Conservation (phyloP, 1,140 invertebrate species). For the Hirudo medicinalis region DNA sequence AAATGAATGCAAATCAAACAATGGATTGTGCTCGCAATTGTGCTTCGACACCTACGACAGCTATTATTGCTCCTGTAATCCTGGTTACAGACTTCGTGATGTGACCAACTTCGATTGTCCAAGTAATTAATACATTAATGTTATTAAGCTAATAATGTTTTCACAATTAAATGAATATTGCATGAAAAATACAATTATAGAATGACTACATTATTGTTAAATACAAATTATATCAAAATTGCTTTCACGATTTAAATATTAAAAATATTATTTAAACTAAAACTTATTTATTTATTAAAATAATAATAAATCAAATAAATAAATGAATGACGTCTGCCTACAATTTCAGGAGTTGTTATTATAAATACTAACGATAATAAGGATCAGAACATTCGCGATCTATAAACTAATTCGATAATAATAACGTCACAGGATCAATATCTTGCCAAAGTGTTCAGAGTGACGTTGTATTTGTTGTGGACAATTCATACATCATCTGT, state of each 20-base stretch:
- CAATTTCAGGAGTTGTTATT: not conserved
- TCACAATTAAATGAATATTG: not conserved
- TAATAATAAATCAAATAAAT: too few species aligned
- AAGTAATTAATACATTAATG: not conserved
- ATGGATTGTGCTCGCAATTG: conserved; percentile 17
- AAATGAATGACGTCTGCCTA: not conserved
- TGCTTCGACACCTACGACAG: conserved; percentile 22
- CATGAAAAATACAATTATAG: not conserved
- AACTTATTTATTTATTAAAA: too few species aligned
- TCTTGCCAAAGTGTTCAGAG: not conserved
- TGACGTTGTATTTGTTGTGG: conserved; percentile 15
- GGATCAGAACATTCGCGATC: too few species aligned
- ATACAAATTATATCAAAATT: not conserved
- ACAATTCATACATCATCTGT: conserved; percentile 9
- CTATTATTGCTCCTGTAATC: conserved; percentile 20
- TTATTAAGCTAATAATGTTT: not conserved
- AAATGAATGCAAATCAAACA: conserved; percentile 18
- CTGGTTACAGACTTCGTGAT: conserved; percentile 12
- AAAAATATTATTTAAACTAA: too few species aligned
- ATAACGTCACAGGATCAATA: not conserved
- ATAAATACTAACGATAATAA: not conserved
- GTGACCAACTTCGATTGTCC: not conserved
- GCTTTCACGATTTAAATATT: too few species aligned
- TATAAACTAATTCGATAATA: too few species aligned
- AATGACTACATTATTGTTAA: not conserved